Evolutionary conservation across 2,113 vertebrate species (phyloP), one percentile per base, ranked within the genome.

Genomic region (Emydura subglobosa): DNA sequence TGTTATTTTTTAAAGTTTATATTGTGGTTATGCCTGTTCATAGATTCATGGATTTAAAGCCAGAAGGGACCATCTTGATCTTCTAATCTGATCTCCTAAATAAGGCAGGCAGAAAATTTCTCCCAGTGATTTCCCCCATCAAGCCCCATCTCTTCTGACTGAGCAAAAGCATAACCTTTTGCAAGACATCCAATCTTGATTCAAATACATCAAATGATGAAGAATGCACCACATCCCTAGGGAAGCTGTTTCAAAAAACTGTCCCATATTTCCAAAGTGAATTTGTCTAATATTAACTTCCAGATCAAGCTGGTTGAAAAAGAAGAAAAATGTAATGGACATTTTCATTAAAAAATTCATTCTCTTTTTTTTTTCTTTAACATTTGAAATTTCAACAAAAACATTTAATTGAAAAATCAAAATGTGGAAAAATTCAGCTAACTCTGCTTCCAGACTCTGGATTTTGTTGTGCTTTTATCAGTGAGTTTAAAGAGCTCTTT

Each of bases 31-130:
- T 86, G 92, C 79, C 4, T 1, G 53, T 27, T 89, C 80, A 78
- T 91, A 95, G 90, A 90, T 39, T 34, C 8, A 17, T 68, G 34
- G 65, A 68, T 68, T 68, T 68, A 39, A n/a, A 68, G 65, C 42
- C 74, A 76, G 24, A 76, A 44, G 25, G 24, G 24, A 44, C 6
- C 22, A 76, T 76, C 42, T 76, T 76, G 24, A 47, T 24, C 42
- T 47, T 42, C 74, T 93, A 85, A 91, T 91, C 92, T 94, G 83
- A 94, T 42, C 54, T 85, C 39, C 68, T 47, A 74, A 81, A 78
- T 72, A 91, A 86, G 55, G 21, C 39, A 83, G 57, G n/a, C 76
- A 61, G 87, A 87, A 91, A 93, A 91, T 83, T 92, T 91, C 72
- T 27, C 86, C 10, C 72, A 89, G 59, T 44, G 6, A 0, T 82